Evolutionary conservation across 2,797 vertebrate genomes (phyloP), one percentile per base, ranked within the genome.

Genomic region (Falco berigora): DNA sequence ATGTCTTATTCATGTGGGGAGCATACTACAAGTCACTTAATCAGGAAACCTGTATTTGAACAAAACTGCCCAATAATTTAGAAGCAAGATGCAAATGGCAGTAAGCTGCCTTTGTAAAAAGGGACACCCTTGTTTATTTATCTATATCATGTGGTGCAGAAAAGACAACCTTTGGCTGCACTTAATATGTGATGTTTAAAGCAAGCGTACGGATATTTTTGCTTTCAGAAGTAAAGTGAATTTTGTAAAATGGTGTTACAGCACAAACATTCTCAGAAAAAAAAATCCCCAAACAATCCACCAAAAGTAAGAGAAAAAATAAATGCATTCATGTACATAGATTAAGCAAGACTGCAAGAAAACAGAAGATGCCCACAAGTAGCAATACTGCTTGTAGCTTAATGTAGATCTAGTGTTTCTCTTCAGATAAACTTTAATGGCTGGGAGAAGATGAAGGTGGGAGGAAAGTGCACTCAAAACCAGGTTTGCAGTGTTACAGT

Each of bases 401-500:
- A 77, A 82, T 71, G 71, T 77, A 68, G 58, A 79, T 80, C 50
- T 89, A 67, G 49, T n/a, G 72, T 92, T 82, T 73, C 92, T 96
- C 75, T 77, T 83, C 66, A 88, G 90, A 94, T 81, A 92, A 94
- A 93, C 74, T 96, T 96, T 88, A 96, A 82, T 88, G 79, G 66
- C 84, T 95, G 85, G 30, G 72, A 92, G 90, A 93, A 95, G 85
- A 93, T 53, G 91, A 92, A 96, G 72, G 95, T 84, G 61, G 88
- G 90, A 95, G 94, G 86, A 81, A 86, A 96, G 64, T 86, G 72
- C 80, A 56, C 73, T 85, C 76, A 85, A 55, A 89, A 89, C 78
- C 87, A 92, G 96, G 91, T 94, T 94, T 96, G 73, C 93, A 92
- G 40, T 77, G 44, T 87, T 92, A 61, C 96, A 91, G 49, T 91